A percentile compares a stretch with the other conserved stretches of the same genome.
These are phyloP conservation scores for Pandemis cinnamomeana DNA, from an alignment of 2,888 invertebrate species.

Conservation along the genomic window DNA sequence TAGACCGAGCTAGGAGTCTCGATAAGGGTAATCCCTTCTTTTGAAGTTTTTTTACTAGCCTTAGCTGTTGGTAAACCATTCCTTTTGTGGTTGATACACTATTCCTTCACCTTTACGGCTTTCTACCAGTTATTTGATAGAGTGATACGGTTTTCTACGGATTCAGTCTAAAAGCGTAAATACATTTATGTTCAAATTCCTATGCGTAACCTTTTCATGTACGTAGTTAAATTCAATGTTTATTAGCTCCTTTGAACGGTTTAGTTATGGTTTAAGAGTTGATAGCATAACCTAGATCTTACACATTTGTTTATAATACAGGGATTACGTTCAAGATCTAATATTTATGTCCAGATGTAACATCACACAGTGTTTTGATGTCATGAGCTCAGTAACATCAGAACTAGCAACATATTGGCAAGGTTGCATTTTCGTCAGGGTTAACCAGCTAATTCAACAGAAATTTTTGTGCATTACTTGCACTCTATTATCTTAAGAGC, in stretches of 20 bases:
- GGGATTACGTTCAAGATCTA: not conserved
- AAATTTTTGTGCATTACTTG: not conserved
- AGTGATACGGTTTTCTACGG: not conserved
- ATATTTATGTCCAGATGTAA: not conserved
- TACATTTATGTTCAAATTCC: not conserved
- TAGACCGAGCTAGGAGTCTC: not conserved
- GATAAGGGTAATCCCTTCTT: slow-evolving; percentile 11
- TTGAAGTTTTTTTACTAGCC: not conserved
- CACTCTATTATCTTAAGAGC: not conserved
- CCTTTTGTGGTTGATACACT: slow-evolving; percentile 9
- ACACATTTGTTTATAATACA: not conserved
- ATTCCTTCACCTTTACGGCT: not conserved
- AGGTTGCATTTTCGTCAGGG: not conserved
- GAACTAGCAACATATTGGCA: not conserved
- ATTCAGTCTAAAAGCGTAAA: not conserved
- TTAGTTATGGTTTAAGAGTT: not conserved
- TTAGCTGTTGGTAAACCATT: not conserved
- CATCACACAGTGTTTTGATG: not conserved
- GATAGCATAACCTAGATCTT: not conserved
- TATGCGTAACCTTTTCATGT: not conserved
- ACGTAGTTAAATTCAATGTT: not conserved
- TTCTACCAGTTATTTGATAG: slow-evolving; percentile 1
- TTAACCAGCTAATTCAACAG: not conserved
- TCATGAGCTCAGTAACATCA: not conserved
- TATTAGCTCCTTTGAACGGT: not conserved